Conservation (phyloP, 2,888 invertebrate genomes). For the Sabatieria punctata region DNA sequence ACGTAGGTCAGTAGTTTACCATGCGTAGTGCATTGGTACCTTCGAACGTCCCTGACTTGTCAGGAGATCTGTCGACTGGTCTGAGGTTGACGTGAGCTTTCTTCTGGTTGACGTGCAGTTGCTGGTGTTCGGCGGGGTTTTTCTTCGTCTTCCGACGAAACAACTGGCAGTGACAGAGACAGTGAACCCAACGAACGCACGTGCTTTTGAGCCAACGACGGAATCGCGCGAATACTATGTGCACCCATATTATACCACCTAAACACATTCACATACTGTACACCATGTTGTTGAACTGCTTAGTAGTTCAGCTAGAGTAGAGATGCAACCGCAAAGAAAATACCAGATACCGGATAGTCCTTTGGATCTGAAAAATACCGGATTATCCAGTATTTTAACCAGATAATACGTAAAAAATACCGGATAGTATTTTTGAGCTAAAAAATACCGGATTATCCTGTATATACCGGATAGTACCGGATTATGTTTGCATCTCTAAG, state of each 20-base stretch:
- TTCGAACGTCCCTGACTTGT: conserved; percentile 25
- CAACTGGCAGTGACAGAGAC: background rate
- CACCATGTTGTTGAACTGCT: background rate
- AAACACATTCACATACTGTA: conserved; percentile 5
- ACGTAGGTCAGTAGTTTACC: too few species aligned
- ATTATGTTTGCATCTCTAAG: too few species aligned
- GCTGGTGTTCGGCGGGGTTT: background rate
- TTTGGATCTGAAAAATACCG: too few species aligned
- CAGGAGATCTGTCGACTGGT: background rate
- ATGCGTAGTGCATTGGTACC: conserved; percentile 12
- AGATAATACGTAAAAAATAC: too few species aligned
- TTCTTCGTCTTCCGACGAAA: too few species aligned
- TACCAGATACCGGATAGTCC: too few species aligned
- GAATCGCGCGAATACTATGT: conserved; percentile 9
- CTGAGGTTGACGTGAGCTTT: background rate
- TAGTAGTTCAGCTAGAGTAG: background rate
- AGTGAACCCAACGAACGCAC: background rate
- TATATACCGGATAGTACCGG: too few species aligned
- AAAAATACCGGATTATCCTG: too few species aligned
- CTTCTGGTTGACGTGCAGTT: background rate
- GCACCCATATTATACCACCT: conserved; percentile 27
- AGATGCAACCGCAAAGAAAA: too few species aligned
- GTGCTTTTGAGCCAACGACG: background rate
- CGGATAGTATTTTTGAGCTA: background rate
- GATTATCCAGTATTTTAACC: background rate